Conservation (phyloP, 2,888 invertebrate species). For the Glyphotaelius pellucidus region DNA sequence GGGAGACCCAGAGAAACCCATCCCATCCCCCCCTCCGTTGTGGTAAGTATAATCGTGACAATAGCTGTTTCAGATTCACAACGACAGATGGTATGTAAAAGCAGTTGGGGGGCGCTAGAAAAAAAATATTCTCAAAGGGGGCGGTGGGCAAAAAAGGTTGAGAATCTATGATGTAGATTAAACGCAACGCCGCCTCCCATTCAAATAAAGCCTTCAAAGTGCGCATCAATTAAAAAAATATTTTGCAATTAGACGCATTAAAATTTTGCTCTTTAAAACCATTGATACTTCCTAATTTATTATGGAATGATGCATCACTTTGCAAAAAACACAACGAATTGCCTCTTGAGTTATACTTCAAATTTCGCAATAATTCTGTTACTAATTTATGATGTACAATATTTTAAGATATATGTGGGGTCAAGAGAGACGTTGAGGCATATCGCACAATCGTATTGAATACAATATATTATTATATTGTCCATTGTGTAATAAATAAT, state of each 20-base stretch:
- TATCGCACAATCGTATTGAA: background rate
- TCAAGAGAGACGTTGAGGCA: background rate
- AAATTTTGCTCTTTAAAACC: background rate
- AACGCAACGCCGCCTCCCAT: background rate
- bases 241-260: background rate
- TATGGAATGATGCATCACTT: background rate
- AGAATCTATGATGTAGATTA: too few species aligned
- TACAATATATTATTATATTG: background rate
- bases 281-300: background rate
- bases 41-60: too few species aligned
- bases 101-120: too few species aligned
- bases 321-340: background rate
- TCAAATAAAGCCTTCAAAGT: background rate
- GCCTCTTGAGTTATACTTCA: background rate
- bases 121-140: too few species aligned
- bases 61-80: too few species aligned
- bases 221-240: background rate
- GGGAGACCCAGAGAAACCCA: too few species aligned
- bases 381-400: background rate
- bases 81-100: too few species aligned
- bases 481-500: background rate
- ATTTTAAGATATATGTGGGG: background rate
- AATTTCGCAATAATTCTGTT: background rate
- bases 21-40: too few species aligned
- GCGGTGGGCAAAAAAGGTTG: too few species aligned